Base-by-base conservation (phyloP, 2,113 vertebrate species). In the Corythoichthys intestinalis region DNA sequence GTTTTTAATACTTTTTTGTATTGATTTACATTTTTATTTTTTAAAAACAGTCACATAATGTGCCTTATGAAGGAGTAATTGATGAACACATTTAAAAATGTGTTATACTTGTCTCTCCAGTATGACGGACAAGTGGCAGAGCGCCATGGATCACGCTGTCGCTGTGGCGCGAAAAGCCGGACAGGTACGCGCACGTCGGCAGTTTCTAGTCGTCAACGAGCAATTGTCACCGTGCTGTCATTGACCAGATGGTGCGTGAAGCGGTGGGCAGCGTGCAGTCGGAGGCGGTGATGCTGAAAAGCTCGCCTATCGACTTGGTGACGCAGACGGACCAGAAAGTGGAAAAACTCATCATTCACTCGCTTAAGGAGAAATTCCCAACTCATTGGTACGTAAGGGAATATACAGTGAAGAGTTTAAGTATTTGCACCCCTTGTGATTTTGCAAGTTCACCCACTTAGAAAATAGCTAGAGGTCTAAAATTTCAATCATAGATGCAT, bases 281-380 rank as follows among this genome's bases (percentile, higher is more conserved):
- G 54, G 34, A 41, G 4, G 88, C 90, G 57, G 74, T 98, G 75
- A 96, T 94, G 94, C 89, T 92, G 17, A 99, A 99, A 90, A 97
- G 94, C 59, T 97, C 94, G 2, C 93, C 94, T 0, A 95, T 94
- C 11, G 97, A 98, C 86, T 78, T 99, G 65, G 97, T 98, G 70
- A 99, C 97, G 17, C 92, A 93, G 72, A 99, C 97, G 0, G 97
- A 99, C 85, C 96, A 98, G 85, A 95, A 94, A 86, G 94, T 99
- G 77, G 97, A 99, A 91, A 90, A 94, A 46, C 94, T 98, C 85
- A 93, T 98, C 73, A 91, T 99, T 71, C 91, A 93, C 50, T 93
- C 91, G 39, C 90, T 98, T 87, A 96, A 91, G 82, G 92, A 95
- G 73, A 98, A 94, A 69, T 98, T 95, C 80, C 95, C 97, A 47